A percentile compares a stretch with the other conserved stretches of the same genome.
Conservation (phyloP, 2,888 invertebrate species). For the Lasiommata megera region DNA sequence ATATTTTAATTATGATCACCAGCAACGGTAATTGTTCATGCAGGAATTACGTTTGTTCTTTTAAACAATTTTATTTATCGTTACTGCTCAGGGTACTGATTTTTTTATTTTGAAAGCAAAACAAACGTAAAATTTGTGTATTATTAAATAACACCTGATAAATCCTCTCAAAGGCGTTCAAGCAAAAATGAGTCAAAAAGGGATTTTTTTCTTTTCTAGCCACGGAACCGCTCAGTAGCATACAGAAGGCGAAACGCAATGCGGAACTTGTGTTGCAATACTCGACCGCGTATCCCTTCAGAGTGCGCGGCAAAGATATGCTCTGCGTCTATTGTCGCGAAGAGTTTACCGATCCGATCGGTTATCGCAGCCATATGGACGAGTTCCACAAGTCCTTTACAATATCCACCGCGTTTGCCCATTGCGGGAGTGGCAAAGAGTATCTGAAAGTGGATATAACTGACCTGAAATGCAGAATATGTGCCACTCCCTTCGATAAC, state of each 20-base stretch:
- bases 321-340: conserved; percentile 71
- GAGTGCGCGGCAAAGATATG: conserved; percentile 54
- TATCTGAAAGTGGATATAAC: conserved; percentile 65
- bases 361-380: conserved; percentile 56
- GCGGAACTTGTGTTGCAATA: conserved; percentile 65
- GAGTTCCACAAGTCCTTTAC: conserved; percentile 50
- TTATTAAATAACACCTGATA: no score
- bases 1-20: no score
- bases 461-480: conserved; percentile 57
- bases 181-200: conserved; percentile 41
- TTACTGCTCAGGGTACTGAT: no score
- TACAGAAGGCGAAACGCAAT: conserved; percentile 58
- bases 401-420: conserved; percentile 60
- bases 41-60: no score
- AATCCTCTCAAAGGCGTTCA: not conserved
- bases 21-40: no score
- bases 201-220: conserved; percentile 67
- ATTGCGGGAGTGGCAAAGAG: conserved; percentile 51
- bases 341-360: conserved; percentile 51
- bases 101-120: no score
- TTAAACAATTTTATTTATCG: no score
- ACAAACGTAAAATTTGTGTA: no score
- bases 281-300: conserved; percentile 69
- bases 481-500: conserved; percentile 43
- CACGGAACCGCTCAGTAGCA: conserved; percentile 44